phyloP scores from a whole-genome alignment of 1,140 invertebrate species.

The Orchesella cincta region DNA sequence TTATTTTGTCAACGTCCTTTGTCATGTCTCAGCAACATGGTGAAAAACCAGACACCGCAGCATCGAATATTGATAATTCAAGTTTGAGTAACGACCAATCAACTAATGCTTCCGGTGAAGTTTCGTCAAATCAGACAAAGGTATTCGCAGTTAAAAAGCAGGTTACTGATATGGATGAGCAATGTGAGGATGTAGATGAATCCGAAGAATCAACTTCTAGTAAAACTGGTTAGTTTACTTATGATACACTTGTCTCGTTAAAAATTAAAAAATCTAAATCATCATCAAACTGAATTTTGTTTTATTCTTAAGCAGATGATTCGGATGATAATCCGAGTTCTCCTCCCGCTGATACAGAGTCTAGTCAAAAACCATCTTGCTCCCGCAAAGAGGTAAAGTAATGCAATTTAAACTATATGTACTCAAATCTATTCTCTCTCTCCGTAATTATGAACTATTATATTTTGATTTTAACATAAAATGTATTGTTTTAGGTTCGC shows the following conservation, averaged over 20 bases:
- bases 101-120: not conserved
- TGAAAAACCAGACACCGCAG: not conserved
- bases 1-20: slow-evolving; percentile 31
- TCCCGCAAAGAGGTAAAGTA: slow-evolving; percentile 22
- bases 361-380: slow-evolving; percentile 23
- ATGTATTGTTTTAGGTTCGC: slow-evolving; percentile 28
- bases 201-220: not conserved
- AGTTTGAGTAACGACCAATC: slow-evolving; percentile 1
- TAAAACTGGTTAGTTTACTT: not conserved
- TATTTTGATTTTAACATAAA: not conserved
- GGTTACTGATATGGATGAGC: slow-evolving; percentile 14
- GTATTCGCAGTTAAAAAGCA: not conserved
- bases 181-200: slow-evolving; percentile 13
- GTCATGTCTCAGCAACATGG: not conserved
- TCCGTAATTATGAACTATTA: too few species aligned
- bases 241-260: not conserved
- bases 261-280: not conserved
- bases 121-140: not conserved
- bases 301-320: not conserved
- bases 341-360: not conserved
- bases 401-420: slow-evolving; percentile 15
- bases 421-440: not conserved
- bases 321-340: slow-evolving; percentile 12
- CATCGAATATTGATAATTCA: not conserved
- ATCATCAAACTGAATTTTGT: too few species aligned